phyloP scores from a whole-genome alignment of 2,113 vertebrate genomes.

The Ahaetulla prasina region DNA sequence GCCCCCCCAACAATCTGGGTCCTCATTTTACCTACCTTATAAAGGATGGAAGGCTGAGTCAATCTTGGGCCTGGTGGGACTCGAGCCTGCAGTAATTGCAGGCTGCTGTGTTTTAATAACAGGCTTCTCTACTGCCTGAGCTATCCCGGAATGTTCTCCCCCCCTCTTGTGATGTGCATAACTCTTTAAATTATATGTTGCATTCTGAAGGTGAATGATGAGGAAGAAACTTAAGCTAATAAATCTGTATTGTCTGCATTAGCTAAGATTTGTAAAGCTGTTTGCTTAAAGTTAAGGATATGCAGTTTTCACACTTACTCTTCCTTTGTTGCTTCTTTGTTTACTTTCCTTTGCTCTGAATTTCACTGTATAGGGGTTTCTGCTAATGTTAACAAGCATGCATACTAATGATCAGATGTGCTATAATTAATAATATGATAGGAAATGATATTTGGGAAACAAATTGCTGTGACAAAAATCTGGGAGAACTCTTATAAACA shows the following conservation, averaged over 20 bases:
- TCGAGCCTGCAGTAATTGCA: too few relatives aligned
- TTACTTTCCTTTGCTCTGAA: background rate
- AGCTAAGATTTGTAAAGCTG: background rate
- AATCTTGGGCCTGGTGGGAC: too few relatives aligned
- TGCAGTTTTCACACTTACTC: background rate
- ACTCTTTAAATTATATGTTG: background rate
- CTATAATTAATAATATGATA: background rate
- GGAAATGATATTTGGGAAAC: background rate
- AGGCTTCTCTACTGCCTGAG: too few relatives aligned
- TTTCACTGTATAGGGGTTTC: background rate
- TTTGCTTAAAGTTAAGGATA: background rate
- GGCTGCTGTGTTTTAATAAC: too few relatives aligned
- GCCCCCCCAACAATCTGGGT: too few relatives aligned
- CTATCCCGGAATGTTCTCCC: too few relatives aligned
- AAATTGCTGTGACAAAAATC: background rate
- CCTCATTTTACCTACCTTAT: too few relatives aligned
- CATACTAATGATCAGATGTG: background rate
- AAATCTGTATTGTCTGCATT: background rate
- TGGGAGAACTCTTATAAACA: background rate
- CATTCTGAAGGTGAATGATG: constrained; percentile 34
- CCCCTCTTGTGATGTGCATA: background rate
- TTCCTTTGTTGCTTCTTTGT: background rate
- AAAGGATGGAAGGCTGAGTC: too few relatives aligned
- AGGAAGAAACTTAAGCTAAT: background rate
- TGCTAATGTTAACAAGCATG: background rate